Evolutionary conservation across 2,888 invertebrate genomes (phyloP).

Genomic region (Ctena decussata): DNA sequence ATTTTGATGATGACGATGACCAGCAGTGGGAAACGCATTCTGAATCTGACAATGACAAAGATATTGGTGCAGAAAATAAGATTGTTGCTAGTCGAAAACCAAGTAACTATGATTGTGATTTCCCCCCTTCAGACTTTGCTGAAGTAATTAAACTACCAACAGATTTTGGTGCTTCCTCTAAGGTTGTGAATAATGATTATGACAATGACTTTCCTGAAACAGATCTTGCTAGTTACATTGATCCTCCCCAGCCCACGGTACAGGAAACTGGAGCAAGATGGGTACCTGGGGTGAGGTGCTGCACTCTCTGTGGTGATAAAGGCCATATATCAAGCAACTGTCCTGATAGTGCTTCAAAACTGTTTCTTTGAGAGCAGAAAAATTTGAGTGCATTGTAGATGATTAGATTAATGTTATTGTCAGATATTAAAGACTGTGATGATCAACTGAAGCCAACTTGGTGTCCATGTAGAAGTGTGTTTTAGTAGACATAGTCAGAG

Average conservation of each 20-base stretch:
- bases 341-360: conserved; percentile 28
- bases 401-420: no score
- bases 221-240: background rate
- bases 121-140: background rate
- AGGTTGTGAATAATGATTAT: conserved; percentile 10
- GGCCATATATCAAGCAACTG: conserved; percentile 64
- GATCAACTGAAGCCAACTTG: no score
- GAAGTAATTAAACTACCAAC: background rate
- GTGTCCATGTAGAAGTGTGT: no score
- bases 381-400: no score
- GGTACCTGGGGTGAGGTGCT: conserved; percentile 61
- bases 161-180: conserved; percentile 1
- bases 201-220: conserved; percentile 30
- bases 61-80: background rate
- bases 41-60: conserved; percentile 11
- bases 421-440: no score
- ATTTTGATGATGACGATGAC: conserved; percentile 54
- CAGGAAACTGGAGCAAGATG: conserved; percentile 27
- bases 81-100: background rate
- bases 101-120: background rate
- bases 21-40: conserved; percentile 42
- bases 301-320: conserved; percentile 60
- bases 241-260: background rate
- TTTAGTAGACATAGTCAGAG: no score
- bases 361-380: background rate